These are phyloP conservation scores for Clytia hemisphaerica DNA, from an alignment of 30 jellyfish, hydroid and myxozoan species.

Conservation along the genomic window DNA sequence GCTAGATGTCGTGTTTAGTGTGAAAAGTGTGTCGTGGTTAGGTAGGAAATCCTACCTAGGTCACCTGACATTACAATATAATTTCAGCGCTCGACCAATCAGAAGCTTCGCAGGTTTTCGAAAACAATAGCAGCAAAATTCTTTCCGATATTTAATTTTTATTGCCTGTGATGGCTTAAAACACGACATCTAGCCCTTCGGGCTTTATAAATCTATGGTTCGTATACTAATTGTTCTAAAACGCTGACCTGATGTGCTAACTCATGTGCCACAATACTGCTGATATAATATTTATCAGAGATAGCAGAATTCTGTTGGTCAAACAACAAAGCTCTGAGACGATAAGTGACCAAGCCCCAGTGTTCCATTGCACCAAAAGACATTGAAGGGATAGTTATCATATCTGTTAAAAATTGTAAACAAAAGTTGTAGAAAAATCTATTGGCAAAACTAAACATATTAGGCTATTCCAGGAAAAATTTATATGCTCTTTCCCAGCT, in stretches of 20 bases:
- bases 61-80: background rate
- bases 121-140: no score
- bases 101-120: background rate
- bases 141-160: no score
- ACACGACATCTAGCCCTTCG: no score
- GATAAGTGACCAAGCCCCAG: constrained; percentile 52
- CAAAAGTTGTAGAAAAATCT: no score
- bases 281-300: constrained; percentile 2
- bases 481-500: background rate
- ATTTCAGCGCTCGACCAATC: background rate
- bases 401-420: constrained; percentile 16
- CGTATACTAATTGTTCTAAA: background rate
- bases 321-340: constrained; percentile 18
- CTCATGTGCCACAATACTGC: constrained; percentile 34
- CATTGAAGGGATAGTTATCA: constrained; percentile 48
- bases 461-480: no score
- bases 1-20: no score
- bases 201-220: background rate
- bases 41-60: no score
- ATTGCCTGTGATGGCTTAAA: no score
- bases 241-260: constrained; percentile 52
- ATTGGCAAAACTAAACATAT: background rate
- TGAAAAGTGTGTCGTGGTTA: no score
- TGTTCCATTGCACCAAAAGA: constrained; percentile 62
- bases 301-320: constrained; percentile 21